These are phyloP conservation scores for Panopea generosa DNA, from an alignment of 2,888 invertebrate species.

Conservation along the genomic window DNA sequence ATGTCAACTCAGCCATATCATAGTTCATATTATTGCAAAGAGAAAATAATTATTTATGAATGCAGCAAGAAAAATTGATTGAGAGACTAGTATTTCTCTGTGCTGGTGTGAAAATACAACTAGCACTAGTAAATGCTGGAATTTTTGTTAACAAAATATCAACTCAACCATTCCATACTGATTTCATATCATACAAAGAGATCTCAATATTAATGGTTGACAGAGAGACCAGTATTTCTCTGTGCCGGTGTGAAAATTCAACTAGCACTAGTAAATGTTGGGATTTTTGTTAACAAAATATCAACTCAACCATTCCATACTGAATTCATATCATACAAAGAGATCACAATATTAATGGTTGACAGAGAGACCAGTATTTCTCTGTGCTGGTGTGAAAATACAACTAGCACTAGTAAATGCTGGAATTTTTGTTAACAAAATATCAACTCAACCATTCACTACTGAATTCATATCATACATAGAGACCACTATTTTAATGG, in stretches of 20 bases:
- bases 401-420: constrained; percentile 4
- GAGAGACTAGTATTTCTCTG: too few species aligned
- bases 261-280: constrained; percentile 10
- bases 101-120: not conserved
- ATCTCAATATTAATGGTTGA: too few species aligned
- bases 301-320: not conserved
- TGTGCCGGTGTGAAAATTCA: not conserved
- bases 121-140: constrained; percentile 9
- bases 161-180: too few species aligned
- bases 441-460: too few species aligned
- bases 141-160: not conserved
- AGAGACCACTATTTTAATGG: too few species aligned
- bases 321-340: not conserved
- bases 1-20: too few species aligned
- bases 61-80: too few species aligned
- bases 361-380: not conserved
- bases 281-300: not conserved
- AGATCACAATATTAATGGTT: not conserved
- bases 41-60: too few species aligned
- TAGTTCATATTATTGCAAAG: too few species aligned
- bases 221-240: not conserved
- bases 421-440: not conserved
- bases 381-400: not conserved
- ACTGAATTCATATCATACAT: too few species aligned
- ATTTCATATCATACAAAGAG: too few species aligned